phyloP scores from a whole-genome alignment of 2,797 vertebrate species.

The Apogon hyalosoma region DNA sequence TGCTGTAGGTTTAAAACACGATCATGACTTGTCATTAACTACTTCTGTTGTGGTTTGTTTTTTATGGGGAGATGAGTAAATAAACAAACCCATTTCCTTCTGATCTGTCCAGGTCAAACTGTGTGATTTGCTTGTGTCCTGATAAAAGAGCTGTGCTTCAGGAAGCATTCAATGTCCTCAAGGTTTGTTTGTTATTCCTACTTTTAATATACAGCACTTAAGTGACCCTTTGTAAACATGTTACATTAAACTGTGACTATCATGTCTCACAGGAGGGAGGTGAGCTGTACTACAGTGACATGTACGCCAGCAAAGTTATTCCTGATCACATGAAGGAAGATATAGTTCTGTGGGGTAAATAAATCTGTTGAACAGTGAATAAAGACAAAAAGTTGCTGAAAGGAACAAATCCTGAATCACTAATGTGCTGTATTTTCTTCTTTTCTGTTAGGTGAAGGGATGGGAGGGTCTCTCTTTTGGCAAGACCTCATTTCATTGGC shows the following conservation, averaged over 20 bases:
- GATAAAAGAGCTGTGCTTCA: constrained; percentile 81
- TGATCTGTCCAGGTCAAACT: constrained; percentile 75
- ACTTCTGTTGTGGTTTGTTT: too few relatives aligned
- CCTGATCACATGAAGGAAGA: constrained; percentile 81
- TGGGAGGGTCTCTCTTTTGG: constrained; percentile 83
- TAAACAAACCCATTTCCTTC: not conserved
- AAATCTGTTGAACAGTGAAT: not conserved
- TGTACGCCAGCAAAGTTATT: constrained; percentile 80
- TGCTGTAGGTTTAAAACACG: constrained; percentile 72
- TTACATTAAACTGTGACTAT: not conserved
- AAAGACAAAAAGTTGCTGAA: not conserved
- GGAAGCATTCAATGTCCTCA: constrained; percentile 78
- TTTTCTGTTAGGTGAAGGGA: constrained; percentile 78
- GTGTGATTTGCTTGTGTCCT: constrained; percentile 84
- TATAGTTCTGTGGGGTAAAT: constrained; percentile 82
- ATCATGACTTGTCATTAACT: not conserved
- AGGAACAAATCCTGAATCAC: not conserved
- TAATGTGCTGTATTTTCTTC: not conserved
- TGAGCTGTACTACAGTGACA: constrained; percentile 85
- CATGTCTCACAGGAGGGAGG: constrained; percentile 77
- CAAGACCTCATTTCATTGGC: constrained; percentile 77
- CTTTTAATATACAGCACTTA: not conserved
- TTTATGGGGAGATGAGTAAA: too few relatives aligned
- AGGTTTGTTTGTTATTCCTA: constrained; percentile 60
- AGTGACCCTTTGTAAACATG: not conserved